Evolutionary conservation across 2,797 vertebrate genomes (phyloP).

Genomic region (Trematomus bernacchii): DNA sequence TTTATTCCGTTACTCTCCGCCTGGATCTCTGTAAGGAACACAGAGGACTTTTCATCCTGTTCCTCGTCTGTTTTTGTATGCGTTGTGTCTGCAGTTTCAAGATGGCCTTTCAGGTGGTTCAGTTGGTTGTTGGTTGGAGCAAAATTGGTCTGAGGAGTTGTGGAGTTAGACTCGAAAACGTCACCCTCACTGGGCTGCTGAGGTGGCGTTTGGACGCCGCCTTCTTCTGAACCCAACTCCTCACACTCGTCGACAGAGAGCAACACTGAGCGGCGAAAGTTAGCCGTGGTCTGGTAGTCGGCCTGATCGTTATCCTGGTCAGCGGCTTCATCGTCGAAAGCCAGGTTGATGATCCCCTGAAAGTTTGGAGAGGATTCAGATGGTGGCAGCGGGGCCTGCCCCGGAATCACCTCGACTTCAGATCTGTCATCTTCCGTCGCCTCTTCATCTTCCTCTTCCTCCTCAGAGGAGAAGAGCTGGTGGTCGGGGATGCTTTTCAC

Average conservation of each 20-base stretch:
- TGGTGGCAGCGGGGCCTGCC: conserved; percentile 68
- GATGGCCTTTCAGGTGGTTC: conserved; percentile 33
- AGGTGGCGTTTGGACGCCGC: conserved; percentile 81
- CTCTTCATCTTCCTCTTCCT: conserved; percentile 94
- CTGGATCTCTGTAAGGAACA: conserved; percentile 74
- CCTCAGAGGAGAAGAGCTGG: conserved; percentile 93
- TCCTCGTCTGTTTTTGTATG: conserved; percentile 43
- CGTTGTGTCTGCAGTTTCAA: conserved; percentile 18
- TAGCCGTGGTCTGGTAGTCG: conserved; percentile 86
- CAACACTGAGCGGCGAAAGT: conserved; percentile 93
- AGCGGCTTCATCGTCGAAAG: conserved; percentile 93
- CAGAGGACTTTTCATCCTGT: conserved; percentile 42
- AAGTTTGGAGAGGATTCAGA: conserved; percentile 85
- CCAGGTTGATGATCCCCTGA: conserved; percentile 96
- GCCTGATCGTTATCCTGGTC: conserved; percentile 89
- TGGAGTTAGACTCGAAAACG: conserved; percentile 88
- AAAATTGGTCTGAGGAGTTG: conserved; percentile 59
- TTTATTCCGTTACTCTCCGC: conserved; percentile 35
- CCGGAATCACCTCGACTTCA: conserved; percentile 92
- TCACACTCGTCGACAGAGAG: conserved; percentile 99
- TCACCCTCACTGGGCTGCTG: conserved; percentile 81
- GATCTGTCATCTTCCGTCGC: conserved; percentile 96
- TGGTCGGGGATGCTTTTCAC: conserved; percentile 88
- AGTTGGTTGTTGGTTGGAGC: conserved; percentile 67
- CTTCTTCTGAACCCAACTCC: conserved; percentile 95